Evolutionary conservation across 2,113 vertebrate species (phyloP), one percentile per base, ranked within the genome.

Genomic region (Mesitornis unicolor): DNA sequence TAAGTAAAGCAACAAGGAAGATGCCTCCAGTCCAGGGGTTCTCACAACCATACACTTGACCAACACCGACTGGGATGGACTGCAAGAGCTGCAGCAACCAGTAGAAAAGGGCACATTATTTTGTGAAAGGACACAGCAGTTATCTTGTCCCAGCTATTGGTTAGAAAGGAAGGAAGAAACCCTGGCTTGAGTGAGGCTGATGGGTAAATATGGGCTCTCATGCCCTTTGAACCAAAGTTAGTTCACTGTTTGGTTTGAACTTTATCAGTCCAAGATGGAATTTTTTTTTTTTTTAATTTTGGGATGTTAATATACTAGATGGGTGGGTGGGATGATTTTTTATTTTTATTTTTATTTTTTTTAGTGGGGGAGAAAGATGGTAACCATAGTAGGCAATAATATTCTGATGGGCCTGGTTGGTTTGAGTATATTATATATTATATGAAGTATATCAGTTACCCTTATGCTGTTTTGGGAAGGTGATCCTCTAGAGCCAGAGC

Each of bases 41-140:
- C 90, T 99, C 98, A 36, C 99, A 99, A n/a, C 99, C 99, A 0
- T 99, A 99, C 14, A 99, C 99, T 95, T 99, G 99, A 10, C 99
- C 99, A 4, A 99, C 91, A 28, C 99, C 99, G 1, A 98, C 90
- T 2, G 99, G 99, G 76, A 99, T 98, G 38, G 99, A 98, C 73
- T 97, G 98, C 76, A 99, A 98, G 64, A 99, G 98, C 99, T 99
- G 89, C 35, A 97, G 85, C 74, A 90, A 17, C 4, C 40, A 29
- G 68, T 18, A 77, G 53, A 70, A 53, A 57, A 93, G 15, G 11
- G 4, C 4, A 19, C 3, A 11, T 85, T 94, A 86, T 13, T 56
- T 4, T 29, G 7, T 54, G 26, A 26, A 36, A 76, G 17, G 22
- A 69, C 33, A 38, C 5, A 57, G 16, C 36, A 28, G 12, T 31